These are phyloP conservation scores for Papilio glaucus DNA, from an alignment of 1,140 invertebrate genomes.

Conservation along the genomic window DNA sequence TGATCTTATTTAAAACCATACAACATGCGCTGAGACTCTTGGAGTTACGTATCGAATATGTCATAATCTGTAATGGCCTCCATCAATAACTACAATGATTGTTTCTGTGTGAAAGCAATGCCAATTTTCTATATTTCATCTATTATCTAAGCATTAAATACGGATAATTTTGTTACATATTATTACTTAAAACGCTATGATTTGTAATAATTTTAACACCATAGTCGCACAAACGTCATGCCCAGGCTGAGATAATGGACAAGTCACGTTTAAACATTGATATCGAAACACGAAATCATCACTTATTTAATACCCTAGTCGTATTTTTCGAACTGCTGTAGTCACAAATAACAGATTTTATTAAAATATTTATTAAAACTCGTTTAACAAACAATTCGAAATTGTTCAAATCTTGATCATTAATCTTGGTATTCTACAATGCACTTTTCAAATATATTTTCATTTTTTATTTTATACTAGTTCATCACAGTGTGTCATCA, in stretches of 20 bases:
- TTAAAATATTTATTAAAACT: background rate
- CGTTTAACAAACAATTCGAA: background rate
- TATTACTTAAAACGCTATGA: background rate
- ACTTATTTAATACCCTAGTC: background rate
- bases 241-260: slow-evolving; percentile 1
- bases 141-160: too few species aligned
- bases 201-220: background rate
- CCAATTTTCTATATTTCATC: too few species aligned
- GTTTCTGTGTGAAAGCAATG: too few species aligned
- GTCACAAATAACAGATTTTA: background rate
- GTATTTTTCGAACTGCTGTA: background rate
- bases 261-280: slow-evolving; percentile 1
- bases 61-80: too few species aligned
- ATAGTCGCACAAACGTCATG: background rate
- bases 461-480: background rate
- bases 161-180: too few species aligned
- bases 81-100: too few species aligned
- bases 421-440: background rate
- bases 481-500: background rate
- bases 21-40: too few species aligned
- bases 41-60: too few species aligned
- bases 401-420: background rate
- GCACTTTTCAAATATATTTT: too few species aligned
- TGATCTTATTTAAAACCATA: too few species aligned
- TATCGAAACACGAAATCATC: background rate